phyloP scores from a whole-genome alignment of 2,113 vertebrate species.

The Edolisoma coerulescens region DNA sequence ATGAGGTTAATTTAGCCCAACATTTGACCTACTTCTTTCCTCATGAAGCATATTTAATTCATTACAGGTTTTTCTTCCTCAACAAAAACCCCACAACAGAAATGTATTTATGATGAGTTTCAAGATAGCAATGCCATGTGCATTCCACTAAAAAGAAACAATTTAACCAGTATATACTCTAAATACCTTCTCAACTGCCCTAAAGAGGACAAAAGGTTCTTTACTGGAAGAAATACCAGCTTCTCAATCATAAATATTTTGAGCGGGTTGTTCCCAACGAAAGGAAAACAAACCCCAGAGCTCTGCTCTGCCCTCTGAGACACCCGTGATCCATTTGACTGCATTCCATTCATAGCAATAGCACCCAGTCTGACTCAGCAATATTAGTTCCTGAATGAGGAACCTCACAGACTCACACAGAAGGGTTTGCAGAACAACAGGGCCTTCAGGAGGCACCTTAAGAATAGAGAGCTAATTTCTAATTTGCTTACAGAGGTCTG shows the following conservation, averaged over 20 bases:
- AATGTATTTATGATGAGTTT: background rate
- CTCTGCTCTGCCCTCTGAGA: background rate
- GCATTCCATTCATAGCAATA: background rate
- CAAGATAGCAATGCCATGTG: background rate
- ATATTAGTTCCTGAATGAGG: background rate
- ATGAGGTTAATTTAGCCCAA: background rate
- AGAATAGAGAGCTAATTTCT: background rate
- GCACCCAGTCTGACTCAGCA: background rate
- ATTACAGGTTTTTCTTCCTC: background rate
- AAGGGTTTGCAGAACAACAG: background rate
- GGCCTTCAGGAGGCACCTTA: background rate
- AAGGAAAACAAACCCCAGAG: background rate
- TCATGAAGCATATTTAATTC: constrained; percentile 2
- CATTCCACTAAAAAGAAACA: background rate
- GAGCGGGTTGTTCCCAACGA: background rate
- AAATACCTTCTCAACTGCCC: background rate
- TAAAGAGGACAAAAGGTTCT: background rate
- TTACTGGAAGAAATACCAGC: background rate
- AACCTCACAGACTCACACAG: background rate
- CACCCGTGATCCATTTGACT: background rate
- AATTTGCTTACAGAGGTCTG: background rate
- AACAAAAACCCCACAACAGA: background rate
- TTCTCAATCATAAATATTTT: background rate
- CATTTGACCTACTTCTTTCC: constrained; percentile 1
- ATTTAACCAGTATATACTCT: background rate